Base-by-base conservation (phyloP, 2,797 vertebrate species). In the Limnodromus scolopaceus region DNA sequence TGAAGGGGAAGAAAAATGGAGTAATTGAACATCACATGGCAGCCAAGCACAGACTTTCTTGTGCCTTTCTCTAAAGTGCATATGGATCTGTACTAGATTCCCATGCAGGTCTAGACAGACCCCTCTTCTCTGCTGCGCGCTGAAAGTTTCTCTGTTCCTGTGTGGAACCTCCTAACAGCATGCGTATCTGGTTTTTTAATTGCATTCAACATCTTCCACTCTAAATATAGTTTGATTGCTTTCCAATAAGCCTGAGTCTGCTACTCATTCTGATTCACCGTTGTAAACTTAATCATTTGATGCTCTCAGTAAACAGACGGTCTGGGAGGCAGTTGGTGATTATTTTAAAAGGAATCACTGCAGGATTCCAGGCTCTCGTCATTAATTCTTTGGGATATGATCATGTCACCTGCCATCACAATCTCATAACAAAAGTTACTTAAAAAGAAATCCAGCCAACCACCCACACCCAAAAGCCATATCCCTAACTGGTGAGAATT, bases 211-310 rank as follows among this genome's bases (percentile, higher is more conserved):
- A 17, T 87, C 53, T 90, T 91, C 65, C 9, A 43, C 46, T 78
- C 79, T 92, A 91, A 92, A 81, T 93, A 75, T 65, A 90, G 61
- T 41, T 78, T 89, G 38, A 49, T 60, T 88, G 41, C 51, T 86
- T 91, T 84, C 82, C 41, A 80, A 92, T 68, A 84, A 95, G 60
- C 54, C 23, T 43, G 61, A 28, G 25, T 89, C 88, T 93, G 63
- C 83, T 92, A 22, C 88, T 84, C 66, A 22, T 79, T 96, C 93
- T 95, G 82, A 95, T 96, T 96, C 95, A 93, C 77, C 87, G 27
- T 16, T 36, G 27, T 69, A 81, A 92, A 79, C 28, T 79, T 77
- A 72, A 93, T 97, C 64, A 95, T 95, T 93, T 83, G 70, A 70
- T 87, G 88, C 92, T 94, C 71, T 87, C 51, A 58, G 51, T 95